Conservation (phyloP, 1,140 invertebrate genomes). For the Caligus rogercresseyi region DNA sequence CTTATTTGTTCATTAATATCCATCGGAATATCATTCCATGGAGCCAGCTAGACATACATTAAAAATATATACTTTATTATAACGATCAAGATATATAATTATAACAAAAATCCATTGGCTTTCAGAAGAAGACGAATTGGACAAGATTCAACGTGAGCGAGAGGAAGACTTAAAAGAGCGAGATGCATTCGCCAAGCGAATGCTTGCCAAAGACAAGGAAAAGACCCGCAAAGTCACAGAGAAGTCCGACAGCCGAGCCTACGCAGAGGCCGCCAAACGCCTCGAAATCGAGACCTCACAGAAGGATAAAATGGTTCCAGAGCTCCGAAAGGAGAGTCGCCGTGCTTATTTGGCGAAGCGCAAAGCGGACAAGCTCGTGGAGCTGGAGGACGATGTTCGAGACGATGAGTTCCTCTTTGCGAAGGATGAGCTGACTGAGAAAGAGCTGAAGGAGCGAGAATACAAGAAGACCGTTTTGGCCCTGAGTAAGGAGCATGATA, state of each 20-base stretch:
- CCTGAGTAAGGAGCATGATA: constrained; percentile 86
- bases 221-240: constrained; percentile 63
- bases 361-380: constrained; percentile 87
- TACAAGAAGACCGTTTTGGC: constrained; percentile 79
- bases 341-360: constrained; percentile 85
- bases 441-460: constrained; percentile 60
- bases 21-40: no score
- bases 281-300: constrained; percentile 70
- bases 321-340: constrained; percentile 71
- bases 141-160: constrained; percentile 18
- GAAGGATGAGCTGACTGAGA: constrained; percentile 57
- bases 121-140: constrained; percentile 17
- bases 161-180: constrained; percentile 67
- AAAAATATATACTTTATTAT: no score
- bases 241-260: constrained; percentile 48
- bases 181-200: constrained; percentile 76
- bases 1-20: no score
- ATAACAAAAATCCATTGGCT: background rate
- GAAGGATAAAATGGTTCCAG: constrained; percentile 64
- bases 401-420: constrained; percentile 94
- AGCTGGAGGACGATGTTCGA: constrained; percentile 80
- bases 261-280: constrained; percentile 78
- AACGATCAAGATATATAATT: background rate
- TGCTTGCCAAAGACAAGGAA: constrained; percentile 75
- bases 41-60: no score